Evolutionary conservation across 2,888 invertebrate genomes (phyloP), one percentile per base, ranked within the genome.

Genomic region (Hedychridium roseum): DNA sequence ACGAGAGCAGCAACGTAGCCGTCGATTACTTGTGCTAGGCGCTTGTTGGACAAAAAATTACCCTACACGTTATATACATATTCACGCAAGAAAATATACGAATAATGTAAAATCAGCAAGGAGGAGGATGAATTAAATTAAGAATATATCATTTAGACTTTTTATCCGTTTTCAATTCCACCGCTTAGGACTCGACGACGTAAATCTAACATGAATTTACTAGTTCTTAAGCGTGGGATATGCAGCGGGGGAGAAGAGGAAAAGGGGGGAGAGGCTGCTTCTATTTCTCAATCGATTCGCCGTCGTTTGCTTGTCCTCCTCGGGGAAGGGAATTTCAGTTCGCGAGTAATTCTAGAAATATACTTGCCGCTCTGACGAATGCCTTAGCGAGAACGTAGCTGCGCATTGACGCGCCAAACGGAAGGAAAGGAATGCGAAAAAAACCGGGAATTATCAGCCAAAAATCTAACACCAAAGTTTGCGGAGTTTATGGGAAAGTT

Each of bases 341-440:
- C 60, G 60, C 54, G 56, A 56, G 58, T 58, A 59, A 60, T 55
- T 66, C 60, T 39, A 52, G 59, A 64, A 67, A 71, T 68, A 71
- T 71, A 76, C 71, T 76, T 73, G 74, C 76, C 76, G 76, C n/a
- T n/a, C n/a, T 76, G 69, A 73, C 62, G 70, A 76, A 75, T 76
- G 76, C 76, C 74, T 76, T 76, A 76, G 76, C 66, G 66, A 71
- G 50, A 65, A 51, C 54, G 55, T 55, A 60, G 55, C 43, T 59
- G 55, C 56, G 65, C 60, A 63, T 64, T 60, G 50, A 55, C 53
- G 43, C 55, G 57, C n/a, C 28, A 53, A 50, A 56, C 53, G 49
- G 52, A 50, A 50, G 40, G 45, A 43, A 52, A 38, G 31, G 46
- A 54, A 56, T 35, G 26, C 41, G 31, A 51, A 54, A 50, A 27